Percentiles rank a stretch among this genome's conserved stretches.
These are phyloP conservation scores for Rhagonycha fulva DNA, from an alignment of 2,888 invertebrate species.

Conservation along the genomic window DNA sequence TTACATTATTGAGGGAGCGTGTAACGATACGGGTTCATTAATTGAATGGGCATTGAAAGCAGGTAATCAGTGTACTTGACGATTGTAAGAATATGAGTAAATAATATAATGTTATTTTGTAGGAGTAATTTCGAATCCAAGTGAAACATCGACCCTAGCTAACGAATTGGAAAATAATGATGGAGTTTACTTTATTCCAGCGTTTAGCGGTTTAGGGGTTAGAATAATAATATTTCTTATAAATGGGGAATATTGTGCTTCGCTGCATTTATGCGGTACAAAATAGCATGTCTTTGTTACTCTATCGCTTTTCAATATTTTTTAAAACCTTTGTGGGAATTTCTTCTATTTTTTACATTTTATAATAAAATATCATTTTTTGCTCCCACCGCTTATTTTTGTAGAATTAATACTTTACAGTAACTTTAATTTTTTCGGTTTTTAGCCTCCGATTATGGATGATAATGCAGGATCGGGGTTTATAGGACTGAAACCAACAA, in stretches of 20 bases:
- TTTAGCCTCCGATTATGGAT: constrained; percentile 89
- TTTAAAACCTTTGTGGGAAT: background rate
- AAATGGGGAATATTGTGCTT: constrained; percentile 8
- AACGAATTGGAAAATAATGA: constrained; percentile 69
- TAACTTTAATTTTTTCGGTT: background rate
- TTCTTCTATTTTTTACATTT: background rate
- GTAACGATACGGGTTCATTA: constrained; percentile 86
- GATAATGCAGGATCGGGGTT: constrained; percentile 83
- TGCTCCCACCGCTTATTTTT: background rate
- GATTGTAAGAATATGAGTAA: background rate
- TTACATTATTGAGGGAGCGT: constrained; percentile 85
- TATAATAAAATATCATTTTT: background rate
- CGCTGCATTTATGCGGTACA: constrained; percentile 20
- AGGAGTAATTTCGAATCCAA: constrained; percentile 69
- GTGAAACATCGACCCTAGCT: constrained; percentile 71
- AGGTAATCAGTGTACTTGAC: constrained; percentile 56
- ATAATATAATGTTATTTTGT: constrained; percentile 12
- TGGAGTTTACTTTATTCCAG: constrained; percentile 86
- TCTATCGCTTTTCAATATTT: background rate
- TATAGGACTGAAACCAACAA: constrained; percentile 75
- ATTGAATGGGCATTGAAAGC: constrained; percentile 82
- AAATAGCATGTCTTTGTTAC: constrained; percentile 12
- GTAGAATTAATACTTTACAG: background rate
- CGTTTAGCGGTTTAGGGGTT: constrained; percentile 87
- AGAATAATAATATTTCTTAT: constrained; percentile 35